Evolutionary conservation across 2,797 vertebrate genomes (phyloP).

Genomic region (Clarias platycephalus): DNA sequence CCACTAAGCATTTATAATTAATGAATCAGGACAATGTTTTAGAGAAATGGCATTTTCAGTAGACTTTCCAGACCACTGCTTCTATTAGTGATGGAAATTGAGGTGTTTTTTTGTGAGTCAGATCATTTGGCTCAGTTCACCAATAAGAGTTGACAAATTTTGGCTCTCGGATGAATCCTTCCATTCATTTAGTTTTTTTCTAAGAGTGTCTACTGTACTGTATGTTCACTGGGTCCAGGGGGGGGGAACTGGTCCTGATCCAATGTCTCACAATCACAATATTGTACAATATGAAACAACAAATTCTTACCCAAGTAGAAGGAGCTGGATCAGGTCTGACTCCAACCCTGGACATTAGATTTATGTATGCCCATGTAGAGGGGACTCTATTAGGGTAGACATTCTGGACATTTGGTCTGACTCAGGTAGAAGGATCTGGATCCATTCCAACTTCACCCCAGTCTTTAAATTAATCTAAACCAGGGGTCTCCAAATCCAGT

Average conservation of each 20-base stretch:
- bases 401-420: neutral
- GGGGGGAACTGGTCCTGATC: neutral
- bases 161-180: neutral
- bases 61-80: slow-evolving; percentile 6
- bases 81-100: slow-evolving; percentile 13
- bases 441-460: neutral
- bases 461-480: too few species aligned
- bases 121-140: neutral
- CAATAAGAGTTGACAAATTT: neutral
- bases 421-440: neutral
- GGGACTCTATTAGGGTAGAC: neutral
- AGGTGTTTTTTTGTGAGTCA: neutral
- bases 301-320: neutral
- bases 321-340: neutral
- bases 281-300: neutral
- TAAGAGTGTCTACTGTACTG: neutral
- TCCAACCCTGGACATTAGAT: neutral
- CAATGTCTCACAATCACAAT: neutral
- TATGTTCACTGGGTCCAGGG: neutral
- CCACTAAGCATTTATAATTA: slow-evolving; percentile 25
- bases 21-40: slow-evolving; percentile 15
- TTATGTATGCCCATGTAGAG: neutral
- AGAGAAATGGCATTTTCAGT: slow-evolving; percentile 22
- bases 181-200: neutral
- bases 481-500: too few species aligned